phyloP scores from a whole-genome alignment of 2,797 vertebrate genomes.

The Petrocephalus schoutedeni region DNA sequence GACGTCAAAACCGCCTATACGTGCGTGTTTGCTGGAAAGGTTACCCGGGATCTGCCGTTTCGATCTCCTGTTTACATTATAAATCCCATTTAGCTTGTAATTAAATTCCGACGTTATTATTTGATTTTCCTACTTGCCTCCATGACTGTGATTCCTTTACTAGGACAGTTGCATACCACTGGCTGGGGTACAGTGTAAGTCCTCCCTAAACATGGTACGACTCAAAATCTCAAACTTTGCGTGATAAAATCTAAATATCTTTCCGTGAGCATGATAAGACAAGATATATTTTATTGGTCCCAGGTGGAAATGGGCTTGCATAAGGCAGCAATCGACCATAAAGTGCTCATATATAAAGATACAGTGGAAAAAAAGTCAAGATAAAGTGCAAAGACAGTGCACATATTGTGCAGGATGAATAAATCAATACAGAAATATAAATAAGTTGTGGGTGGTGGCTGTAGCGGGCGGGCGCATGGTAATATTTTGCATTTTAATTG shows the following conservation, averaged over 20 bases:
- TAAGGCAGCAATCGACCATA: not conserved
- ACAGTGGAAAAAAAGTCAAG: not conserved
- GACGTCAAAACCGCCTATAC: not conserved
- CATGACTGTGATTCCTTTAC: not conserved
- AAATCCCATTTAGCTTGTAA: not conserved
- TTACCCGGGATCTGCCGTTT: not conserved
- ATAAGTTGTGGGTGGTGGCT: not conserved
- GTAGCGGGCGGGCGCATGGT: not conserved
- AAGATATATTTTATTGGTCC: not conserved
- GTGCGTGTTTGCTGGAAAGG: not conserved
- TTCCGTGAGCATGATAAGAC: not conserved
- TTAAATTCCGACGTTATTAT: not conserved
- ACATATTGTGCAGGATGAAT: not conserved
- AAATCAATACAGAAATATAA: not conserved
- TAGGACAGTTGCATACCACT: not conserved
- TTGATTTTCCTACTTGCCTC: not conserved
- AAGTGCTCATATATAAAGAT: not conserved
- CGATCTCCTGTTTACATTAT: not conserved
- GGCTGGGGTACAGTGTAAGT: not conserved
- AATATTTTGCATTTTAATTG: slow-evolving; percentile 3
- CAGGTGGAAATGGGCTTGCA: not conserved
- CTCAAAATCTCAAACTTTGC: not conserved
- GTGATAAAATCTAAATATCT: not conserved
- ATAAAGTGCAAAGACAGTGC: not conserved
- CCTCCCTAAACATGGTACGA: not conserved